These are phyloP conservation scores for Daboia siamensis DNA, from an alignment of 2,113 vertebrate species.

Conservation along the genomic window DNA sequence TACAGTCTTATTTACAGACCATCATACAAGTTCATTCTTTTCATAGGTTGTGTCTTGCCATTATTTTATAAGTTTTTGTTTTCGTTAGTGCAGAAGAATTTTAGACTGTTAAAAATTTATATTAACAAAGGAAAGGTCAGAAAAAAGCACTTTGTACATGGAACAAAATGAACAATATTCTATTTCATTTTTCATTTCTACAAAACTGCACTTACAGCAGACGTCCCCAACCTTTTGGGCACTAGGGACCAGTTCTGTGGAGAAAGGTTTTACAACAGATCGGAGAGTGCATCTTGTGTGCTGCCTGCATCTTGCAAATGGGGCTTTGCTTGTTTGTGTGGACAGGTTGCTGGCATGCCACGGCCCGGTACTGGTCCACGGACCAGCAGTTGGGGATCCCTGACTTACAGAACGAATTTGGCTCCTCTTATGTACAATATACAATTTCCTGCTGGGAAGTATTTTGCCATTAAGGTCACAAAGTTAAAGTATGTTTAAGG, in stretches of 20 bases:
- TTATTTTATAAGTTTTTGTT: slow-evolving; percentile 1
- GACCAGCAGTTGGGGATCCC: too few species aligned
- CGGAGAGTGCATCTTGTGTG: too few species aligned
- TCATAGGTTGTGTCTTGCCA: not conserved
- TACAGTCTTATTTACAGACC: not conserved
- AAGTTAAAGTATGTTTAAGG: not conserved
- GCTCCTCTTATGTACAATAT: not conserved
- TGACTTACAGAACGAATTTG: not conserved
- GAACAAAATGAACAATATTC: not conserved
- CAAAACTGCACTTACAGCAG: not conserved
- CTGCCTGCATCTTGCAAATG: too few species aligned
- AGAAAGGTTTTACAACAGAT: too few species aligned
- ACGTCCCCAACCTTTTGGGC: too few species aligned
- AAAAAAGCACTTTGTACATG: slow-evolving; percentile 2
- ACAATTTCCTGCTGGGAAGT: not conserved
- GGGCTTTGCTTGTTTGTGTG: too few species aligned
- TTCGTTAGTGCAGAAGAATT: not conserved
- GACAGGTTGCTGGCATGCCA: too few species aligned
- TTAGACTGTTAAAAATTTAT: not conserved
- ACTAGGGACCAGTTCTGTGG: too few species aligned
- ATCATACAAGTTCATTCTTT: not conserved
- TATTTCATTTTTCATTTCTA: not conserved
- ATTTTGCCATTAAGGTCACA: not conserved
- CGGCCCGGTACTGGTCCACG: too few species aligned
- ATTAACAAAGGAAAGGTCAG: slow-evolving; percentile 7